These are phyloP conservation scores for Neodiprion virginianus DNA, from an alignment of 1,140 invertebrate species.

Conservation along the genomic window DNA sequence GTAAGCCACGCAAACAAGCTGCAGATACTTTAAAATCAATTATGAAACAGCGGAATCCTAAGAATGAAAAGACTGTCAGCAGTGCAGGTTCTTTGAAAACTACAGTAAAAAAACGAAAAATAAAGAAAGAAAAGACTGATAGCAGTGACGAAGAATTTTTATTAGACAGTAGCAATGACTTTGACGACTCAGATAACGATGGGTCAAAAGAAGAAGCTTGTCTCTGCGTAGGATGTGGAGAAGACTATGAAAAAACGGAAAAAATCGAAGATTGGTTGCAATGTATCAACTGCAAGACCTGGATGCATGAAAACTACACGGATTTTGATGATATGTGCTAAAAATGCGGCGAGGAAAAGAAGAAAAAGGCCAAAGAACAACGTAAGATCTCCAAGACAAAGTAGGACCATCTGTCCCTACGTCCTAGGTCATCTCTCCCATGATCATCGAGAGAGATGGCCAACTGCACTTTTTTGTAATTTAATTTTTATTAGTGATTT, in stretches of 20 bases:
- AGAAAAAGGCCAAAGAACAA: conserved; percentile 22
- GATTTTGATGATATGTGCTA: conserved; percentile 19
- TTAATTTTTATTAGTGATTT: too few relatives aligned
- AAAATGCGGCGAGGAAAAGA: conserved; percentile 22
- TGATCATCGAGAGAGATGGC: too few relatives aligned
- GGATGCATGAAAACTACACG: conserved; percentile 25
- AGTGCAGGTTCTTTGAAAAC: neutral
- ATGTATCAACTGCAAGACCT: conserved; percentile 20
- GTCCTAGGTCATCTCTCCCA: too few relatives aligned
- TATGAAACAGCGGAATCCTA: too few relatives aligned
- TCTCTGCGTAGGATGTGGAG: conserved; percentile 16
- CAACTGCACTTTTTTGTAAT: too few relatives aligned
- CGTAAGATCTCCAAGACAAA: too few relatives aligned
- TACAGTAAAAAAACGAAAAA: neutral
- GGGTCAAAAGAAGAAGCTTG: conserved; percentile 6
- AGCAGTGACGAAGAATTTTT: conserved; percentile 5
- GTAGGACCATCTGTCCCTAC: too few relatives aligned
- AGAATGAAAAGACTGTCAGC: too few relatives aligned
- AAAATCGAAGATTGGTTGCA: conserved; percentile 22
- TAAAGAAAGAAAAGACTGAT: neutral
- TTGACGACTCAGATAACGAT: neutral
- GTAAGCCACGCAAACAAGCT: too few relatives aligned
- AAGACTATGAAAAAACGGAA: conserved; percentile 18
- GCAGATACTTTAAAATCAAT: too few relatives aligned
- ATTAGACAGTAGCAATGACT: conserved; percentile 12